These are phyloP conservation scores for Brachypodius melanocephalos DNA, from an alignment of 2,113 vertebrate genomes.

Conservation along the genomic window DNA sequence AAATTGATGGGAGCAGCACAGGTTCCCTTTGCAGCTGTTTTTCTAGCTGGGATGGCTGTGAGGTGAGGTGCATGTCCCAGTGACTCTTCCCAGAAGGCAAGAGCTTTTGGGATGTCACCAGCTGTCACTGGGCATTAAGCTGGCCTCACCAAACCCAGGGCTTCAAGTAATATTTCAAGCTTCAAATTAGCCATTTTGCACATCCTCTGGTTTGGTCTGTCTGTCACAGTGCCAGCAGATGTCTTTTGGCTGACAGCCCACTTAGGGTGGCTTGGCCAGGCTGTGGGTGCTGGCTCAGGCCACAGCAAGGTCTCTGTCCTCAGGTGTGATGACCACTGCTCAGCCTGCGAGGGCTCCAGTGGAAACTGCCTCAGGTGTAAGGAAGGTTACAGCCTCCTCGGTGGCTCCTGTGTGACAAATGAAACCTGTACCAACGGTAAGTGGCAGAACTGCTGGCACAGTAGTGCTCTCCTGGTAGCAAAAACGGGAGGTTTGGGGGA, in stretches of 20 bases:
- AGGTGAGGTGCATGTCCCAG: neutral
- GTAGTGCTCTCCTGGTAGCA: neutral
- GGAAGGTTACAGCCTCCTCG: slow-evolving; percentile 80
- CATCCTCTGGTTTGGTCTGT: neutral
- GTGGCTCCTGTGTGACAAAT: slow-evolving; percentile 79
- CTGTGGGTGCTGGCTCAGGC: neutral
- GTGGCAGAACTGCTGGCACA: neutral
- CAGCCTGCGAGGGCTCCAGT: slow-evolving; percentile 80
- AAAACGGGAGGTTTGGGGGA: neutral
- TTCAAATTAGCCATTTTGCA: neutral
- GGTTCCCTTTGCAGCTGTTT: neutral
- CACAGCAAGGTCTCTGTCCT: neutral
- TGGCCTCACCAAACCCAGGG: neutral
- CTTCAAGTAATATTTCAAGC: neutral
- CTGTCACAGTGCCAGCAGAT: neutral
- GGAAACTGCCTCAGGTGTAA: slow-evolving; percentile 82
- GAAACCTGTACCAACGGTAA: slow-evolving; percentile 88
- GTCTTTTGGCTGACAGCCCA: neutral
- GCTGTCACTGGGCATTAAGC: neutral
- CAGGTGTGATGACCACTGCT: slow-evolving; percentile 87
- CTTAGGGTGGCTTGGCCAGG: rapidly evolving
- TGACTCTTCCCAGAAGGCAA: neutral
- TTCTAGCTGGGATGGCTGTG: neutral
- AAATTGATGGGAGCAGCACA: neutral
- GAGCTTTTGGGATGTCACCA: neutral